Conservation (phyloP, 2,797 vertebrate species). For the Chaetophractus vellerosus region DNA sequence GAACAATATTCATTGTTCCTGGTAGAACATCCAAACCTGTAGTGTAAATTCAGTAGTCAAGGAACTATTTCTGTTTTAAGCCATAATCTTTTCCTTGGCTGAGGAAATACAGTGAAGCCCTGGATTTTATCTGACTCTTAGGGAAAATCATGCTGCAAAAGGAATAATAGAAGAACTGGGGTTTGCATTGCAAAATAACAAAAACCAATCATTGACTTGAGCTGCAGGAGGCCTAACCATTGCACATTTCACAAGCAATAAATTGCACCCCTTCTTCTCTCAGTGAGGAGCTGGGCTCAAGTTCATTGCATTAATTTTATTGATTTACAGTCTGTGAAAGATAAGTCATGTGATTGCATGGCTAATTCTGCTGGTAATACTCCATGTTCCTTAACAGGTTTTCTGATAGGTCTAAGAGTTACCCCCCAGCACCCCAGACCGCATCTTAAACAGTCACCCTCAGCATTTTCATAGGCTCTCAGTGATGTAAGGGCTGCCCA, state of each 20-base stretch:
- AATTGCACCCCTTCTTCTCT: conserved; percentile 42
- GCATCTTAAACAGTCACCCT: conserved; percentile 59
- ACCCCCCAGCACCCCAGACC: neutral
- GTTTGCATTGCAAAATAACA: conserved; percentile 64
- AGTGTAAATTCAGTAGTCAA: conserved; percentile 19
- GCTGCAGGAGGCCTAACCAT: neutral
- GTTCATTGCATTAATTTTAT: conserved; percentile 76
- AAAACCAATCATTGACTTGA: conserved; percentile 57
- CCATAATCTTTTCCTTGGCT: neutral
- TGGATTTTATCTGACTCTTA: conserved; percentile 60
- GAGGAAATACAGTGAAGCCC: neutral
- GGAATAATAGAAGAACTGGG: neutral
- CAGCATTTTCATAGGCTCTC: conserved; percentile 37
- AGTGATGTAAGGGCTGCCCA: neutral
- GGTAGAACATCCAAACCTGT: neutral
- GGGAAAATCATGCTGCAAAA: conserved; percentile 49
- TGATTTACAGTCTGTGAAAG: conserved; percentile 78
- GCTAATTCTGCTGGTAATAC: conserved; percentile 70
- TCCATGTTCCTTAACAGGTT: conserved; percentile 61
- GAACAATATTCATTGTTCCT: neutral
- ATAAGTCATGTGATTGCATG: conserved; percentile 72
- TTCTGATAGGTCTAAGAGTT: conserved; percentile 72
- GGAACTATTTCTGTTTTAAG: conserved; percentile 12
- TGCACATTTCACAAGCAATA: neutral
- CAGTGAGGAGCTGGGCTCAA: conserved; percentile 39